Percentiles rank a stretch among this genome's conserved stretches.
Conservation (phyloP, 1,140 invertebrate genomes). For the Brachionus manjavacas region DNA sequence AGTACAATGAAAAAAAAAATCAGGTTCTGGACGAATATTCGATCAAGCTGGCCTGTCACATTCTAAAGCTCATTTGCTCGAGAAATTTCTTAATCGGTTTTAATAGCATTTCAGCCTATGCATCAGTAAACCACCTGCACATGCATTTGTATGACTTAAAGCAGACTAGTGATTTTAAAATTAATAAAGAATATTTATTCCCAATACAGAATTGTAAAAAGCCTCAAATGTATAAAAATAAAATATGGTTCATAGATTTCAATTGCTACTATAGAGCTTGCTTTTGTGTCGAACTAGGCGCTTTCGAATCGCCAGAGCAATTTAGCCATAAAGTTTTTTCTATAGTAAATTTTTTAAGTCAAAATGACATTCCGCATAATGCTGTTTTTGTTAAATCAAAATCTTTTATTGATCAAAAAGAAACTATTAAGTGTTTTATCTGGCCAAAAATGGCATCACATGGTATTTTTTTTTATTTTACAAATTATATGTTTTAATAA, state of each 20-base stretch:
- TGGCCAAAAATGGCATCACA: not conserved
- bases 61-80: not conserved
- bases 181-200: not conserved
- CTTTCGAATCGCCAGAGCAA: not conserved
- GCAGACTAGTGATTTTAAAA: not conserved
- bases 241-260: not conserved
- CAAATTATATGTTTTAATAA: no score
- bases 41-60: not conserved
- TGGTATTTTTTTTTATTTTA: not conserved
- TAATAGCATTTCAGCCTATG: slow-evolving; percentile 24
- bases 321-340: not conserved
- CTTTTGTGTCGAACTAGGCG: not conserved
- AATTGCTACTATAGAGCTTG: not conserved
- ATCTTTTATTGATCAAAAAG: not conserved
- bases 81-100: not conserved
- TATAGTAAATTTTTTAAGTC: not conserved
- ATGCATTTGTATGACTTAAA: slow-evolving; percentile 31
- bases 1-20: not conserved
- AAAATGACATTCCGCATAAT: slow-evolving; percentile 25
- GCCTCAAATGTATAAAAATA: not conserved
- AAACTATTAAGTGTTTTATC: not conserved
- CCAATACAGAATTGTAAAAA: slow-evolving; percentile 7
- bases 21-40: slow-evolving; percentile 23
- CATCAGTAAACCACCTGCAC: slow-evolving; percentile 27
- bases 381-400: slow-evolving; percentile 13